Conservation (phyloP, 2,888 invertebrate species). For the Capitulum mitella region DNA sequence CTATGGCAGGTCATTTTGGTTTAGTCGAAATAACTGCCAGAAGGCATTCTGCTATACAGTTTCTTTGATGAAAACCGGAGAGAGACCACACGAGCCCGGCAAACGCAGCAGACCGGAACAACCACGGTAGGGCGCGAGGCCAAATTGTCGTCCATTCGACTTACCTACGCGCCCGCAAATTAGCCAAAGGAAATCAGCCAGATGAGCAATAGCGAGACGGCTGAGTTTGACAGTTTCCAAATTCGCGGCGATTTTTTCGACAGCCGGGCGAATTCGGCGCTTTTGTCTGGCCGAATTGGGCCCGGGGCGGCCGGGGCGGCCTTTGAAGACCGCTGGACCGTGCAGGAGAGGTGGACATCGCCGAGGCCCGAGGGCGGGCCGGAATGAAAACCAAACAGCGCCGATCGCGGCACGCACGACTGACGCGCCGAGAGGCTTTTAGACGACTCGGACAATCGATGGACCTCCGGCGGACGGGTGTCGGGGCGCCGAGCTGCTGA, state of each 20-base stretch:
- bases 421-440: conserved; percentile 4
- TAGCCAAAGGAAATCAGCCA: neutral
- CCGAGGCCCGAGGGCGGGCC: neutral
- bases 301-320: neutral
- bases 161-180: neutral
- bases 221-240: conserved; percentile 6
- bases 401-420: neutral
- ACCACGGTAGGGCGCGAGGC: no score
- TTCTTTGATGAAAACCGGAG: no score
- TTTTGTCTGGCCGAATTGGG: neutral
- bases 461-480: neutral
- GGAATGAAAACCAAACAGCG: conserved; percentile 6
- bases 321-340: neutral
- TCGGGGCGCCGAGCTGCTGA: neutral
- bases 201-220: neutral
- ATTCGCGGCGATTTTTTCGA: conserved; percentile 17
- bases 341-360: neutral
- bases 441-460: neutral
- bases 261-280: neutral
- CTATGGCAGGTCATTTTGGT: neutral
- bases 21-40: neutral
- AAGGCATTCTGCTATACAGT: no score
- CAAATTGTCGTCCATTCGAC: no score
- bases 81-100: no score
- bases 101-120: no score